Evolutionary conservation across 2,113 vertebrate genomes (phyloP).

Genomic region (Cebidichthys violaceus): DNA sequence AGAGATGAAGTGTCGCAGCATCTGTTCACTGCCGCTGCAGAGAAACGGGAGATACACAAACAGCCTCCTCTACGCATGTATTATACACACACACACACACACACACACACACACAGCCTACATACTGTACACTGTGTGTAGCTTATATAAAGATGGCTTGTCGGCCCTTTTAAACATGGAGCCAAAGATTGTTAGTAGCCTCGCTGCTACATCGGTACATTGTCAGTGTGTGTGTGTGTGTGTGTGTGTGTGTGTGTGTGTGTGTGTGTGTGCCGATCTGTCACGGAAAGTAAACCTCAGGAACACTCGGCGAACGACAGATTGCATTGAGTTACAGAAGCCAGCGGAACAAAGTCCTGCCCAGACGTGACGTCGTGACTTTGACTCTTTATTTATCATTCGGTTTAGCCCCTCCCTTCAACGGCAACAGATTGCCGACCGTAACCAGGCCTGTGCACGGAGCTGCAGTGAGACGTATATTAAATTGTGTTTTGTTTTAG

Average conservation of each 20-base stretch:
- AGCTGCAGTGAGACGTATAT: not conserved
- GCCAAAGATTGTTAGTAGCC: not conserved
- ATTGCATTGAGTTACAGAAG: not conserved
- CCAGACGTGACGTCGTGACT: not conserved
- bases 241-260: no score
- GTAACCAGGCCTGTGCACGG: not conserved
- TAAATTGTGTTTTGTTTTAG: not conserved
- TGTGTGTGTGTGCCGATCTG: no score
- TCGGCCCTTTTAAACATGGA: not conserved
- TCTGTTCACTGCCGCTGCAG: slow-evolving; percentile 36
- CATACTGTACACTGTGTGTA: not conserved
- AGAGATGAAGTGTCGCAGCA: slow-evolving; percentile 40
- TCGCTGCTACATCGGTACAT: not conserved
- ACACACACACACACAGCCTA: no score
- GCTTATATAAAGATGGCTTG: not conserved
- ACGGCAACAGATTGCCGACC: not conserved
- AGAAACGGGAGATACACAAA: slow-evolving; percentile 28
- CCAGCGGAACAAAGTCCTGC: not conserved
- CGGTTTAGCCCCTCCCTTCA: not conserved
- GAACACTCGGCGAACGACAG: not conserved
- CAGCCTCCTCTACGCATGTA: slow-evolving; percentile 4
- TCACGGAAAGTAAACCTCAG: not conserved
- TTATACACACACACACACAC: not conserved
- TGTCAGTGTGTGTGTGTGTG: no score
- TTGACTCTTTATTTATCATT: not conserved